These are phyloP conservation scores for Babyrousa celebensis DNA, from an alignment of 2,797 vertebrate genomes.

Conservation along the genomic window DNA sequence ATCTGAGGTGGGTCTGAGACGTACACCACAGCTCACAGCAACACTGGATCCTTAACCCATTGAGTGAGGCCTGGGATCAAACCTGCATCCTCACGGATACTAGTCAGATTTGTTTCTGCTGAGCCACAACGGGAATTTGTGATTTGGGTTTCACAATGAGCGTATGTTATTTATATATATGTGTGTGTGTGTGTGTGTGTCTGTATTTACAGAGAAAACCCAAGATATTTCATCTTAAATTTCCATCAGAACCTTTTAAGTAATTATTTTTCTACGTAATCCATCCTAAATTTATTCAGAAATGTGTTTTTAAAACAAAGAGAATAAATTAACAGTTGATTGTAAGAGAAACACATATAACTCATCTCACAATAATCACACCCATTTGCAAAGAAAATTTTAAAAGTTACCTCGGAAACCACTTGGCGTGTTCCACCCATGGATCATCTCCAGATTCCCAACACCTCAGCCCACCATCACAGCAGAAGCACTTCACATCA, in stretches of 20 bases:
- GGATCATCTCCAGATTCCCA: conserved; percentile 99
- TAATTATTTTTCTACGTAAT: conserved; percentile 54
- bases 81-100: no score
- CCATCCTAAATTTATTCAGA: not conserved
- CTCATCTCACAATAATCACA: not conserved
- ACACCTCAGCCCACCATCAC: conserved; percentile 98
- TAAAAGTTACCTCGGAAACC: conserved; percentile 97
- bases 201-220: not conserved
- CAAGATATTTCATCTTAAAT: conserved; percentile 27
- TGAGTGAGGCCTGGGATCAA: no score
- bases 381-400: conserved; percentile 39
- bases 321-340: not conserved
- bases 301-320: conserved; percentile 41
- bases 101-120: no score
- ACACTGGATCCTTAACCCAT: no score
- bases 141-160: conserved; percentile 17
- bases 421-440: conserved; percentile 99
- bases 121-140: not conserved
- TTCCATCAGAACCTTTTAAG: not conserved
- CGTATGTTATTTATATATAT: not conserved
- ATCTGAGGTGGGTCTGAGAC: no score
- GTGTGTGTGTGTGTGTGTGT: no score
- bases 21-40: no score
- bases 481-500: conserved; percentile 99
- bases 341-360: not conserved